Conservation (phyloP, 2,797 vertebrate genomes). For the Syndactyla subalaris region DNA sequence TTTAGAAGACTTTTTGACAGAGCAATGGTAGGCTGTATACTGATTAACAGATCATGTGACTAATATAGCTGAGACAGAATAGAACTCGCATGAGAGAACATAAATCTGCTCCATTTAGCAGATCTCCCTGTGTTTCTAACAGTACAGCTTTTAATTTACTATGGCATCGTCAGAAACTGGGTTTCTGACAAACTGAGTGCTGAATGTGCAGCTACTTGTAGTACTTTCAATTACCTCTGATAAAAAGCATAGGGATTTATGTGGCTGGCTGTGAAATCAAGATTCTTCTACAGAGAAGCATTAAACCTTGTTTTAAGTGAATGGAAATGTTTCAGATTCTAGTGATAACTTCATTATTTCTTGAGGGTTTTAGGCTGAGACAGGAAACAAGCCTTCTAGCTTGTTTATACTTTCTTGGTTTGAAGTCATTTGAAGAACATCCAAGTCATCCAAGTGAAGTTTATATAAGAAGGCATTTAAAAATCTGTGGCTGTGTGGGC, state of each 20-base stretch:
- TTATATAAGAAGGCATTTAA: neutral
- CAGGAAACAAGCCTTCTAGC: neutral
- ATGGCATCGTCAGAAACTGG: neutral
- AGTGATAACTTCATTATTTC: neutral
- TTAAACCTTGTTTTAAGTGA: neutral
- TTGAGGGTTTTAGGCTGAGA: neutral
- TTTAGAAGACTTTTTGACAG: neutral
- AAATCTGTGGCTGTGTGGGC: neutral
- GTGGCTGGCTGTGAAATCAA: neutral
- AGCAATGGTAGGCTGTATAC: neutral
- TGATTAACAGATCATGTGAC: slow-evolving; percentile 10
- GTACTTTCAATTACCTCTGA: neutral
- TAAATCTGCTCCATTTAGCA: slow-evolving; percentile 56
- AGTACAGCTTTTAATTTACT: neutral
- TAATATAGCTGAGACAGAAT: neutral
- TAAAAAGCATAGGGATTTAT: neutral
- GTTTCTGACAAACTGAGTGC: neutral
- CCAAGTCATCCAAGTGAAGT: neutral
- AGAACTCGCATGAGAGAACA: slow-evolving; percentile 31
- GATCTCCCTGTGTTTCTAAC: neutral
- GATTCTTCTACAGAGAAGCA: neutral
- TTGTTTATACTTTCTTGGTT: neutral
- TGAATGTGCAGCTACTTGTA: neutral
- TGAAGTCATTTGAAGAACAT: neutral
- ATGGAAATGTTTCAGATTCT: neutral